A percentile compares a stretch with the other conserved stretches of the same genome.
Evolutionary conservation across 2,888 invertebrate species (phyloP).

Genomic region (Tipula vernalis): DNA sequence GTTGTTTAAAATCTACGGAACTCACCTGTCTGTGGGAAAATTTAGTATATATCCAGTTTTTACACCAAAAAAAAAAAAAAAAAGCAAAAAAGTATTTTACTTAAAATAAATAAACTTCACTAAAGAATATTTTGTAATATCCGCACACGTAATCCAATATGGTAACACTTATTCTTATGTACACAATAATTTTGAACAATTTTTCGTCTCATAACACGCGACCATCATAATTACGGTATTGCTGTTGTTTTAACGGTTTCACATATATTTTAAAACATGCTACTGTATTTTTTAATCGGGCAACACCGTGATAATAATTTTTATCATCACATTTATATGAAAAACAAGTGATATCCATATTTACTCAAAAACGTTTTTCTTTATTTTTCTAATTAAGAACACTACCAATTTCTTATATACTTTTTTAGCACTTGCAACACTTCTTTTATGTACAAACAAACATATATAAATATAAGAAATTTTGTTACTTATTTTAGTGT

Average conservation of each 20-base stretch:
- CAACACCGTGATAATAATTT: background rate
- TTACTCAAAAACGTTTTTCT: background rate
- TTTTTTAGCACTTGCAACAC: background rate
- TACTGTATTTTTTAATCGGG: background rate
- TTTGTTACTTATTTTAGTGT: background rate
- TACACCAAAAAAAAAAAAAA: background rate
- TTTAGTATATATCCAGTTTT: background rate
- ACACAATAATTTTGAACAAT: background rate
- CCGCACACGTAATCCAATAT: background rate
- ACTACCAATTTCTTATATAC: background rate
- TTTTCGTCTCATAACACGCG: conserved; percentile 1
- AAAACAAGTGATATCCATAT: background rate
- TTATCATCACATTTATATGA: conserved; percentile 6
- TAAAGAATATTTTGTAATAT: background rate
- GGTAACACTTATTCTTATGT: background rate
- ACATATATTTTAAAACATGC: conserved; percentile 7
- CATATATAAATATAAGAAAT: background rate
- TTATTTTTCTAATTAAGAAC: background rate
- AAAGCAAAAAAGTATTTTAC: background rate
- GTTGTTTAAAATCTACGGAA: background rate
- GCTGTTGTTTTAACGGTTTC: background rate
- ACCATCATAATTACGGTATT: background rate
- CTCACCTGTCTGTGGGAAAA: background rate
- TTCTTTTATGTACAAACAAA: background rate
- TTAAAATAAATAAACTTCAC: background rate